These are phyloP conservation scores for Mustelus asterias DNA, from an alignment of 2,113 vertebrate species.

Conservation along the genomic window DNA sequence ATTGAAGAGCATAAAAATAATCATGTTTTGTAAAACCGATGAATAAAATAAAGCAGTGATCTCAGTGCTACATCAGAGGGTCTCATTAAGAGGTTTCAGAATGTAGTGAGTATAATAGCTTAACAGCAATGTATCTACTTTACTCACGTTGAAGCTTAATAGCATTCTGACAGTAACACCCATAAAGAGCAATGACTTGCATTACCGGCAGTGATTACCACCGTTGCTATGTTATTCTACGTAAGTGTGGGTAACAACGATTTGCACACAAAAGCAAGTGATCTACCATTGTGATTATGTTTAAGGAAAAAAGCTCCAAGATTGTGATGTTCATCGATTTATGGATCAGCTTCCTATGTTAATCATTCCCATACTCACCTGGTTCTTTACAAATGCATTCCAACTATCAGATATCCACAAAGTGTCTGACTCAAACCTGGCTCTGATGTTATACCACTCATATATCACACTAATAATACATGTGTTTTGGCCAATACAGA, in stretches of 20 bases:
- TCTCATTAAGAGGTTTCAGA: neutral
- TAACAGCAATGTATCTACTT: neutral
- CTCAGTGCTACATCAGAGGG: neutral
- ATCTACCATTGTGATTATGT: neutral
- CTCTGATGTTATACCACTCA: neutral
- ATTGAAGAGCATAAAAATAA: neutral
- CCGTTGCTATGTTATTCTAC: neutral
- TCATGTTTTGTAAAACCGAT: neutral
- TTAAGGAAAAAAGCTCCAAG: neutral
- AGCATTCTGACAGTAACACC: neutral
- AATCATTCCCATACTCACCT: neutral
- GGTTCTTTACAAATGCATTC: neutral
- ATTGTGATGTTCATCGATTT: neutral
- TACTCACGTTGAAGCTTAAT: neutral
- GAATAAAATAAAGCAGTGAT: neutral
- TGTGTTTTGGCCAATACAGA: neutral
- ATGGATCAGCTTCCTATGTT: neutral
- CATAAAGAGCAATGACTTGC: neutral
- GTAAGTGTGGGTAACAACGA: neutral
- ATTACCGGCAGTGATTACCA: neutral
- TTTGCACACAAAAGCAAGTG: neutral
- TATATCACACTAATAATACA: neutral
- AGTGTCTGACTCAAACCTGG: neutral
- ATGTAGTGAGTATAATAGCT: neutral
- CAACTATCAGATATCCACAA: neutral